Percentiles rank a stretch among this genome's conserved stretches.
Evolutionary conservation across 2,797 vertebrate species (phyloP).

Genomic region (Trachops cirrhosus): DNA sequence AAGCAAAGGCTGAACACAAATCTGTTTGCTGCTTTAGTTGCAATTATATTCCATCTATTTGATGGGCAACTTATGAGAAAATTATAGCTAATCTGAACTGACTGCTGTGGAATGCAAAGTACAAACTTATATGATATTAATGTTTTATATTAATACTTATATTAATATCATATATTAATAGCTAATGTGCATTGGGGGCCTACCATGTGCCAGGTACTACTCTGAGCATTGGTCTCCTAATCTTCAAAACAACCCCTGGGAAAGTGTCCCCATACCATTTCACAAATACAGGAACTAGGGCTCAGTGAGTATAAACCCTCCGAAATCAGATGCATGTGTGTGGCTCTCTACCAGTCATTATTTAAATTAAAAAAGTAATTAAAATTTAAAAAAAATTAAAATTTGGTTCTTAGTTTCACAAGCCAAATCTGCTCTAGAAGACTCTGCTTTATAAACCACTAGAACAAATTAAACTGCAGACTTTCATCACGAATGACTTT

Average conservation of each 20-base stretch:
- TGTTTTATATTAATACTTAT: too few species aligned
- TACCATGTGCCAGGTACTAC: background rate
- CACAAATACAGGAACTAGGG: background rate
- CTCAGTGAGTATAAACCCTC: background rate
- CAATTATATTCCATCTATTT: background rate
- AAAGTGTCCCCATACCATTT: background rate
- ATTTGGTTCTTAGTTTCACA: background rate
- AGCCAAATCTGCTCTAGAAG: background rate
- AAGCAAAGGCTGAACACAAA: background rate
- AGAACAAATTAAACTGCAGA: background rate
- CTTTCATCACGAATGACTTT: background rate
- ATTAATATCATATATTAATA: background rate
- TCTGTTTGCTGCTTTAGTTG: background rate
- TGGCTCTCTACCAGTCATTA: background rate
- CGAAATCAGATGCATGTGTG: background rate
- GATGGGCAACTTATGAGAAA: background rate
- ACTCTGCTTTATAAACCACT: background rate
- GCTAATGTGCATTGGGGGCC: background rate
- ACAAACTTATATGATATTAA: background rate
- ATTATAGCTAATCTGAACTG: background rate
- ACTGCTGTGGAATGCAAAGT: background rate
- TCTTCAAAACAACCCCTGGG: background rate
- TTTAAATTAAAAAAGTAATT: constrained; percentile 16
- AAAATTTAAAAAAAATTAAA: background rate
- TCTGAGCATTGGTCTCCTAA: background rate